A percentile compares a stretch with the other conserved stretches of the same genome.
Conservation (phyloP, 2,888 invertebrate species). For the Steinernema hermaphroditum region DNA sequence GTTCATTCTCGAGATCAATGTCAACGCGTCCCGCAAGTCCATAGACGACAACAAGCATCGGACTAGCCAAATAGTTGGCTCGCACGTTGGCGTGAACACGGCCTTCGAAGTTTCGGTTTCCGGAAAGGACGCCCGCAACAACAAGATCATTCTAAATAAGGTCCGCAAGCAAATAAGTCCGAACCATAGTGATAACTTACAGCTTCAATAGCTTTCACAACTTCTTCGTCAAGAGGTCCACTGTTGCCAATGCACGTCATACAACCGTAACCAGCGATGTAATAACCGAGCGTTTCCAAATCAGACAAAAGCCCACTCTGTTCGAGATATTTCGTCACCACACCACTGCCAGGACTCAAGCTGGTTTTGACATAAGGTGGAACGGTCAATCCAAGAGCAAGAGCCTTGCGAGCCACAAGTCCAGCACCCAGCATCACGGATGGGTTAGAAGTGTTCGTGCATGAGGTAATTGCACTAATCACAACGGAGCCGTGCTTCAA, state of each 20-base stretch:
- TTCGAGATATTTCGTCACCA: conserved; percentile 84
- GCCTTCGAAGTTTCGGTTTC: conserved; percentile 97
- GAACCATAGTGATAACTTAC: too few relatives aligned
- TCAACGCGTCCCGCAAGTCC: conserved; percentile 91
- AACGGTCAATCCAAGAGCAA: conserved; percentile 84
- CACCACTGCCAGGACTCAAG: conserved; percentile 90
- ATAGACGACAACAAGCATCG: conserved; percentile 92
- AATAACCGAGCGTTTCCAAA: conserved; percentile 72
- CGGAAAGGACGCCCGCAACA: conserved; percentile 91
- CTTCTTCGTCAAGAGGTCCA: conserved; percentile 86
- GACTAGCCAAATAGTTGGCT: conserved; percentile 97
- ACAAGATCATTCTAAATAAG: conserved; percentile 85
- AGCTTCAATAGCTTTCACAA: conserved; percentile 88
- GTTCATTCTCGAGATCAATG: conserved; percentile 89
- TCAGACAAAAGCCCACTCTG: conserved; percentile 90
- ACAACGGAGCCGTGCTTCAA: conserved; percentile 77
- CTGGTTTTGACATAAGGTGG: conserved; percentile 94
- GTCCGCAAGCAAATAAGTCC: conserved; percentile 36
- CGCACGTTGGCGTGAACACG: conserved; percentile 93
- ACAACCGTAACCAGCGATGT: conserved; percentile 96
- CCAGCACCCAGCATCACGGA: conserved; percentile 97
- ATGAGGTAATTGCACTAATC: conserved; percentile 95
- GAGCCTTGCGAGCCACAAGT: conserved; percentile 68
- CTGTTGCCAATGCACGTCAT: conserved; percentile 99
- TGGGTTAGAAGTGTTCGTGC: conserved; percentile 96